Evolutionary conservation across 2,113 vertebrate species (phyloP), one percentile per base, ranked within the genome.

Genomic region (Dunckerocampus dactyliophorus): DNA sequence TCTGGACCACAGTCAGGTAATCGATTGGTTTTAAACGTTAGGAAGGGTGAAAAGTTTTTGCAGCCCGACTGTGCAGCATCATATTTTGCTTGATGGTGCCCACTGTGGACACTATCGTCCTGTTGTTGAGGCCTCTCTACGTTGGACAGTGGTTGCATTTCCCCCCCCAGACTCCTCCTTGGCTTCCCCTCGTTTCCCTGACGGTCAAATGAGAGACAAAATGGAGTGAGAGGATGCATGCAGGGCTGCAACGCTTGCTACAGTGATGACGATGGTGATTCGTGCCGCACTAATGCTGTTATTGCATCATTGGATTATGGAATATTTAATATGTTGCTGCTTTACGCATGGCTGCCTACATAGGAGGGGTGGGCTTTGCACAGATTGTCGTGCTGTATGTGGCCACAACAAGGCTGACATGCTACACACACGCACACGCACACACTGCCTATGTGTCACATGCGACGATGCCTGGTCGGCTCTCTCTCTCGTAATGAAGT

Each of bases 221-320:
- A 85, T 87, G 79, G 76, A 81, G 76, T 78, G 76, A 80, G 73
- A 77, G 77, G 70, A 24, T 62, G 63, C 79, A 86, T 81, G 75
- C 77, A 61, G 59, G 55, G 65, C 72, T 72, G 58, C 43, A 47
- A 19, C 24, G 24, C 20, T 20, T 10, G 15, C 17, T 13, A 10
- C 21, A 43, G 28, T 14, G 45, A 59, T 59, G 49, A 16, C 28
- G 56, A 52, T 15, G 57, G 62, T 47, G 54, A 45, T 69, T 76
- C 71, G 70, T 66, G 49, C 53, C 55, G 53, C 59, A 59, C 42
- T 72, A 22, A 77, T 67, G 47, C 21, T 67, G 65, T 74, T 68
- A 55, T 50, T 81, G 77, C 72, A 69, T 84, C 67, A 55, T 47
- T 79, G 75, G 68, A 76, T 72, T 72, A 67, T 73, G 64, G 75